These are phyloP conservation scores for Rotaria magnacalcarata DNA, from an alignment of 2,888 invertebrate genomes.

Conservation along the genomic window DNA sequence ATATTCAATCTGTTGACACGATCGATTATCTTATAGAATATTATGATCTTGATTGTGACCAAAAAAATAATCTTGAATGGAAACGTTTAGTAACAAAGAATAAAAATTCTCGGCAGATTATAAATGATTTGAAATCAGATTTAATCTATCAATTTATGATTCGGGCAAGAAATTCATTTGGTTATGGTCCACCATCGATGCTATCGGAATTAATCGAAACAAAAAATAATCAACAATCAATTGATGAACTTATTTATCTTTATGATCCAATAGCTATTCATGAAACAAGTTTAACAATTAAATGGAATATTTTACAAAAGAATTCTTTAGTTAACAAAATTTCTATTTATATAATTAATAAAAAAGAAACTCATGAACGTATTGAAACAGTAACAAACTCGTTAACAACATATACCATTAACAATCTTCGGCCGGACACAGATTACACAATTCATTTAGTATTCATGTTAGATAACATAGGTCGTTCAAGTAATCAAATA, in stretches of 20 bases:
- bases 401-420: neutral
- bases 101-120: neutral
- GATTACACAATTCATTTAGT: neutral
- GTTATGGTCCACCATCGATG: constrained; percentile 75
- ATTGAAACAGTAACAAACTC: constrained; percentile 2
- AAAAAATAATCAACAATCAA: constrained; percentile 71
- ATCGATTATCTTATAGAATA: constrained; percentile 14
- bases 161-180: constrained; percentile 77
- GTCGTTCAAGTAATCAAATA: constrained; percentile 31
- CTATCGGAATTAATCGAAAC: constrained; percentile 72
- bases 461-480: neutral
- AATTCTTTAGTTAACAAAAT: neutral
- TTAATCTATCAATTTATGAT: constrained; percentile 79
- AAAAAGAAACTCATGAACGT: neutral
- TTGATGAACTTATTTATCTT: neutral
- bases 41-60: neutral
- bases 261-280: constrained; percentile 8
- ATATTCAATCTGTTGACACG: neutral
- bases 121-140: constrained; percentile 66
- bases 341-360: neutral
- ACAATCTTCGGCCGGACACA: neutral
- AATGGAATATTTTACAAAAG: neutral
- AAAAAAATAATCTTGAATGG: neutral
- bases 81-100: neutral
- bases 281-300: neutral